Evolutionary conservation across 1,140 invertebrate genomes (phyloP), one percentile per base, ranked within the genome.

Genomic region (Lerema accius): DNA sequence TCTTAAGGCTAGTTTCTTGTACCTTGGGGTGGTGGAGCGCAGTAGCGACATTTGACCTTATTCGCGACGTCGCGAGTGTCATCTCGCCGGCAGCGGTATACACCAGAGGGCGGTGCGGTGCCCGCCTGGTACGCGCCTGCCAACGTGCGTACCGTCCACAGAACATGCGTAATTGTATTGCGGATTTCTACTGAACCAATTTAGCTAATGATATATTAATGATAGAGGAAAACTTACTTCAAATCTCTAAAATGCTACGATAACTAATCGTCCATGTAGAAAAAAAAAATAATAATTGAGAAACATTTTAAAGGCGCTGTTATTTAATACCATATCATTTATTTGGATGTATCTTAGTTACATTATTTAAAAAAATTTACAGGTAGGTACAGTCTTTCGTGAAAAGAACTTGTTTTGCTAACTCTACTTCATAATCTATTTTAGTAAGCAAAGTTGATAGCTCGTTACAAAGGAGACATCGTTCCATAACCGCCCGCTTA

Each of bases 391-490:
- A 13, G 42, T 46, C 15, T 1, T n/a, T 23, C 5, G 14, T 42
- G 40, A 48, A 6, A 48, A 40, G 5, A 60, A 32, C 15, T 4
- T 53, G 49, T 79, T 80, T 67, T 82, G 80, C 49, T 16, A 16
- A 80, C 80, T 14, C 40, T 83, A 80, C 74, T 35, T 15, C 50
- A 35, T 81, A 73, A 76, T 82, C 78, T 85, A 85, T 87, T 86
- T 86, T 83, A 55, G 74, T 84, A 79, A 73, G 71, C 66, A 60
- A 79, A 78, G 70, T 76, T 73, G 78, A 80, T 76, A 56, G 78
- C 80, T 90, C 84, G 83, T 89, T 87, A 90, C 84, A 90, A 89
- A 89, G 85, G 86, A 86, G 88, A 90, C 84, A 87, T 84, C 84
- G 84, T 84, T 79, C 79, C 71, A 80, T 86, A 89, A 89, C 82